Conservation (phyloP, 2,888 invertebrate genomes). For the Lasioglossum pauxillum region DNA sequence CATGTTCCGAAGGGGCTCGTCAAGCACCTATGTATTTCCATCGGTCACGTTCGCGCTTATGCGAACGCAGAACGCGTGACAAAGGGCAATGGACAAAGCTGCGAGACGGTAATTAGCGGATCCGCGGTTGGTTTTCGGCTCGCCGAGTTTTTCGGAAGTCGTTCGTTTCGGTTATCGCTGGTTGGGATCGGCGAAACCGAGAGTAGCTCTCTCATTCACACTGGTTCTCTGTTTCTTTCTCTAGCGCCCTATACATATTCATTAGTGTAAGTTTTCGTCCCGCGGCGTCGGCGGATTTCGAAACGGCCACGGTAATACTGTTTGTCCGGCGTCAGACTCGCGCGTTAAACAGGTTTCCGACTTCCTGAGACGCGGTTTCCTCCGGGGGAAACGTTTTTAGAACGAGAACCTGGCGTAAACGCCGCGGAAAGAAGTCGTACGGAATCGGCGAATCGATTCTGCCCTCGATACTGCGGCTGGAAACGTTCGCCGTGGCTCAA, state of each 20-base stretch:
- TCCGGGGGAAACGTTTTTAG: conserved; percentile 7
- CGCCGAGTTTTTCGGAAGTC: conserved; percentile 25
- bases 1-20: background rate
- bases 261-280: background rate
- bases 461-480: background rate
- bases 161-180: conserved; percentile 34
- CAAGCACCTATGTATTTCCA: background rate
- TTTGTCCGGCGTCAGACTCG: background rate
- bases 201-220: background rate
- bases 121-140: conserved; percentile 31
- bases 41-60: background rate
- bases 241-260: background rate
- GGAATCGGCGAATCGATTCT: conserved; percentile 1
- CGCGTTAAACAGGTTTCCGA: conserved; percentile 6
- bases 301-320: conserved; percentile 20
- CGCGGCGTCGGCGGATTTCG: conserved; percentile 16
- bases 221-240: background rate
- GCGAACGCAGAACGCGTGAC: background rate
- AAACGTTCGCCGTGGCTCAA: background rate
- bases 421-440: background rate
- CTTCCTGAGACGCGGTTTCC: conserved; percentile 2
- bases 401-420: conserved; percentile 7
- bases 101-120: conserved; percentile 27
- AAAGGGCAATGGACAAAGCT: background rate
- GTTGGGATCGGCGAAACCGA: conserved; percentile 27